Conservation (phyloP, 2,113 vertebrate species). For the Cyprinus carpio region DNA sequence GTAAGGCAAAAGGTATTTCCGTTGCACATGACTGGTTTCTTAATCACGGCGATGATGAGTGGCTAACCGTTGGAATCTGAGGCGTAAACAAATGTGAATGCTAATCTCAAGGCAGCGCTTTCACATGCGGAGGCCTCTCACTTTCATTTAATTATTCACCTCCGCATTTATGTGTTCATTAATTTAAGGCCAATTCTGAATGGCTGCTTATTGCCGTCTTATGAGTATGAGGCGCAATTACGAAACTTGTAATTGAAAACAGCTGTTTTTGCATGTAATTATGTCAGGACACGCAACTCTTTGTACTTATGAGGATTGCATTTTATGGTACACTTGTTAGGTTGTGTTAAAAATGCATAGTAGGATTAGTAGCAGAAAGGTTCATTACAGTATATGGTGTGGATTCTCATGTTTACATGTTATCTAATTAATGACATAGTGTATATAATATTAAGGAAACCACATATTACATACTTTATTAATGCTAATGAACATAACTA, state of each 20-base stretch:
- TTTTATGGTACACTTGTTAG: slow-evolving; percentile 3
- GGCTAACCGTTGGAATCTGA: slow-evolving; percentile 61
- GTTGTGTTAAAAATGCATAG: background rate
- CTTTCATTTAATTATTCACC: slow-evolving; percentile 54
- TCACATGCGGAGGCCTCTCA: background rate
- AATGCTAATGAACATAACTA: background rate
- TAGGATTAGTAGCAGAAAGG: background rate
- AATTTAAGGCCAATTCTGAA: slow-evolving; percentile 50
- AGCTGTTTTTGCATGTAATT: slow-evolving; percentile 44
- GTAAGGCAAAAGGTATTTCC: slow-evolving; percentile 60
- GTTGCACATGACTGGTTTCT: slow-evolving; percentile 69
- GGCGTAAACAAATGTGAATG: slow-evolving; percentile 65
- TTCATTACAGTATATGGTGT: background rate
- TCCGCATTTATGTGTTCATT: slow-evolving; percentile 47
- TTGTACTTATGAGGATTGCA: background rate
- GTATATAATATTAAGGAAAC: background rate
- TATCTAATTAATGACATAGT: background rate
- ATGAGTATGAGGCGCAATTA: slow-evolving; percentile 47
- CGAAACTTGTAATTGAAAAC: slow-evolving; percentile 53
- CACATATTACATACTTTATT: background rate
- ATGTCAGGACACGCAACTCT: slow-evolving; percentile 4
- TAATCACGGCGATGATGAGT: slow-evolving; percentile 74
- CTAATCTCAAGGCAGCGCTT: slow-evolving; percentile 45
- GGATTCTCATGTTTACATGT: background rate
- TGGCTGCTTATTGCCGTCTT: slow-evolving; percentile 43